Conservation (phyloP, 2,797 vertebrate genomes). For the Malacoctenus gilli region DNA sequence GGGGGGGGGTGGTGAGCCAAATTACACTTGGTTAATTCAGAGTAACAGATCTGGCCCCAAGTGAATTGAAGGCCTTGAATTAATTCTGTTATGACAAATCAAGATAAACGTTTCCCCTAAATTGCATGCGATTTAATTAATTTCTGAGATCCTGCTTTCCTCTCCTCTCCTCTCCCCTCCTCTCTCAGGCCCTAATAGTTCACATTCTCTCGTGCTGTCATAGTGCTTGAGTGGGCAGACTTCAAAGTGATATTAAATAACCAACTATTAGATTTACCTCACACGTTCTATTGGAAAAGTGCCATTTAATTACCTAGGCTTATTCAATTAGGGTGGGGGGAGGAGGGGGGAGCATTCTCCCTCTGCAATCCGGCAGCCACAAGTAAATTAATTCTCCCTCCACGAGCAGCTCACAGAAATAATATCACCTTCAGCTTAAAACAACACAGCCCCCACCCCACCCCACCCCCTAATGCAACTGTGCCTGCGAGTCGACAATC, state of each 20-base stretch:
- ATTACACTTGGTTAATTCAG: constrained; percentile 99
- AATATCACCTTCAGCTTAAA: constrained; percentile 72
- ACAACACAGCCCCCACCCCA: constrained; percentile 57
- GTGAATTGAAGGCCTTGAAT: constrained; percentile 99
- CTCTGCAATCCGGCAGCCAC: constrained; percentile 89
- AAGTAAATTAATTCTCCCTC: constrained; percentile 90
- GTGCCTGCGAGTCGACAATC: constrained; percentile 52
- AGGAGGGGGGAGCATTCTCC: constrained; percentile 78
- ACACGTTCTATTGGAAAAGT: constrained; percentile 99
- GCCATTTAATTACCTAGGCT: constrained; percentile 99
- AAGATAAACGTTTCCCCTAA: constrained; percentile 99
- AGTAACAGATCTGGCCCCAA: constrained; percentile 99
- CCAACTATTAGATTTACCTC: constrained; percentile 99
- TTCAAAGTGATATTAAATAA: constrained; percentile 99
- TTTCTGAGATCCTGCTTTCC: constrained; percentile 94
- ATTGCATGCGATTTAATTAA: constrained; percentile 99
- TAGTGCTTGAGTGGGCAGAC: constrained; percentile 97
- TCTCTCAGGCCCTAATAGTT: constrained; percentile 38
- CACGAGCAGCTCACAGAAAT: constrained; percentile 74
- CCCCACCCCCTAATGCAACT: constrained; percentile 46
- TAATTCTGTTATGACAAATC: constrained; percentile 99
- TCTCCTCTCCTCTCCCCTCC: constrained; percentile 4
- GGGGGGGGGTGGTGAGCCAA: constrained; percentile 85
- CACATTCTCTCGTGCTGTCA: constrained; percentile 84
- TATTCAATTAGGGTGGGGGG: constrained; percentile 93